Conservation (phyloP, 1,140 invertebrate genomes). For the Brachionus manjavacas region DNA sequence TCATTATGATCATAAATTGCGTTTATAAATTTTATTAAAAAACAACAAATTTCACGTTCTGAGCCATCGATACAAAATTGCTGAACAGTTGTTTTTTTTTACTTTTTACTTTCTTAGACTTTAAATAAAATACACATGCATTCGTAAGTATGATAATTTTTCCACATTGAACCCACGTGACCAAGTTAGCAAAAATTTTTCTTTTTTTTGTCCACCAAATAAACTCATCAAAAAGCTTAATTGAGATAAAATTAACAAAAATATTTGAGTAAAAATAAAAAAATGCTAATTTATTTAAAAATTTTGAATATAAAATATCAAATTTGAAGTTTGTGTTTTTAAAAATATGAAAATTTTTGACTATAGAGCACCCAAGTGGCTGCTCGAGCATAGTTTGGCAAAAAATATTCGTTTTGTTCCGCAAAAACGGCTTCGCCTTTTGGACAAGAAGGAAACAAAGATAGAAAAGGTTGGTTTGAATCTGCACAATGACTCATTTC, state of each 20-base stretch:
- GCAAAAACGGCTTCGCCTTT: background rate
- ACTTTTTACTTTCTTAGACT: background rate
- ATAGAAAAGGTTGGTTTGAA: background rate
- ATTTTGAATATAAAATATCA: background rate
- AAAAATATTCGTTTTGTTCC: background rate
- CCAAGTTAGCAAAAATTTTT: background rate
- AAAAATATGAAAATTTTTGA: background rate
- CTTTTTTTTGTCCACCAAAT: background rate
- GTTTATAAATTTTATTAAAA: background rate
- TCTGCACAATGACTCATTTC: background rate
- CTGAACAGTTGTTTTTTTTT: background rate
- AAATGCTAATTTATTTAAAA: background rate
- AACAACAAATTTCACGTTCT: background rate
- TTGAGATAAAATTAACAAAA: background rate
- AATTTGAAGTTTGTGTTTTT: background rate
- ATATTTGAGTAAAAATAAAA: background rate
- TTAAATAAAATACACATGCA: background rate
- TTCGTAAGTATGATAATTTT: background rate
- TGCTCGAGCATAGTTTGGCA: constrained; percentile 1
- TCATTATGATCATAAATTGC: background rate
- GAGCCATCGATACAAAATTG: background rate
- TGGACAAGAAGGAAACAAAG: background rate
- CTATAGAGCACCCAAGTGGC: constrained; percentile 7
- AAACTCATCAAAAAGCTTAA: background rate
- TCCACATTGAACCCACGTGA: background rate